Conservation (phyloP, 2,888 invertebrate genomes). For the Drosophila stalkeri region DNA sequence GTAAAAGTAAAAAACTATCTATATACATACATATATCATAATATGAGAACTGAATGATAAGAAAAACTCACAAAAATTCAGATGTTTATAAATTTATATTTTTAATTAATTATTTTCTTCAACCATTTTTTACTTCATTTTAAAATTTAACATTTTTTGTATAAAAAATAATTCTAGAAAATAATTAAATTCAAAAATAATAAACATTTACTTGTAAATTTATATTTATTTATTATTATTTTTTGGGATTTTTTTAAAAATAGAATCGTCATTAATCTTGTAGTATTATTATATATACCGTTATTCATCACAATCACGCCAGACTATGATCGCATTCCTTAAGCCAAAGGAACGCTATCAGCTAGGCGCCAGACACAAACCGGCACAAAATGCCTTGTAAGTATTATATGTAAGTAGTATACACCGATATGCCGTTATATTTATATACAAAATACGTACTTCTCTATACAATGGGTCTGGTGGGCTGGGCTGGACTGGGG, state of each 20-base stretch:
- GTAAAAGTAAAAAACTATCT: too few relatives aligned
- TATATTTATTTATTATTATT: too few relatives aligned
- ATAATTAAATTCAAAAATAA: not conserved
- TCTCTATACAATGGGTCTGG: not conserved
- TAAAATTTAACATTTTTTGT: too few relatives aligned
- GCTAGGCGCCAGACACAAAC: slow-evolving; percentile 74
- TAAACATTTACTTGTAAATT: not conserved
- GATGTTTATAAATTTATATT: too few relatives aligned
- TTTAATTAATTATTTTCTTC: too few relatives aligned
- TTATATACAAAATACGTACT: slow-evolving; percentile 10
- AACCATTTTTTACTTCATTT: too few relatives aligned
- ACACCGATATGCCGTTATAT: slow-evolving; percentile 58
- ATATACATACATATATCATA: not conserved
- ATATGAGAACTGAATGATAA: not conserved
- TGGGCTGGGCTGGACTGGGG: slow-evolving; percentile 2
- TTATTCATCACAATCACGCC: slow-evolving; percentile 10
- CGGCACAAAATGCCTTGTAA: slow-evolving; percentile 64
- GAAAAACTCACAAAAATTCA: too few relatives aligned
- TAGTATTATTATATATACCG: not conserved
- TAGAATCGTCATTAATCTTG: not conserved
- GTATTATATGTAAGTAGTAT: slow-evolving; percentile 7
- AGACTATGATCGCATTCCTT: slow-evolving; percentile 49
- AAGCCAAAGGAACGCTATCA: slow-evolving; percentile 30
- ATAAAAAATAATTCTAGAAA: too few relatives aligned
- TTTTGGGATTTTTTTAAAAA: not conserved